Evolutionary conservation across 2,797 vertebrate genomes (phyloP).

Genomic region (Cygnus olor): DNA sequence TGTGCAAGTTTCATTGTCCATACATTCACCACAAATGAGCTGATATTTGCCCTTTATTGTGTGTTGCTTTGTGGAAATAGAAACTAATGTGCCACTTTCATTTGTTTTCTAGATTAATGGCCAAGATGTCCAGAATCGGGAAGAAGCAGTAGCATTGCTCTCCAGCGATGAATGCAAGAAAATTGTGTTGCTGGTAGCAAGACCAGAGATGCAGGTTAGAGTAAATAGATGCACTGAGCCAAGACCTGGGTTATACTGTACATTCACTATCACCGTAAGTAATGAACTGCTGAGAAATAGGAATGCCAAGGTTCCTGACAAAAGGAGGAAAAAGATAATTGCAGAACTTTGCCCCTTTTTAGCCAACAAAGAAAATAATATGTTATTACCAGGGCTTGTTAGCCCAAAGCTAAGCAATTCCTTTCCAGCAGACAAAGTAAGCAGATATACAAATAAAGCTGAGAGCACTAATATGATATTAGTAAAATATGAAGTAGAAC

Average conservation of each 20-base stretch:
- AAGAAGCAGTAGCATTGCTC: constrained; percentile 91
- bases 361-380: not conserved
- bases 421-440: not conserved
- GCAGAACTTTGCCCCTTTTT: not conserved
- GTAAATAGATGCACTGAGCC: constrained; percentile 32
- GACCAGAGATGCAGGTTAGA: constrained; percentile 93
- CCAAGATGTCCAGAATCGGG: constrained; percentile 91
- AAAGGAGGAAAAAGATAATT: not conserved
- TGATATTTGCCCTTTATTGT: constrained; percentile 80
- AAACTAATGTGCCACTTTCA: constrained; percentile 80
- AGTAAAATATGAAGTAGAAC: constrained; percentile 15
- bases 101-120: constrained; percentile 93
- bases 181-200: constrained; percentile 89
- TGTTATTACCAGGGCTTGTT: not conserved
- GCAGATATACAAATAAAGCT: not conserved
- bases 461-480: not conserved
- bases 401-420: not conserved
- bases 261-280: not conserved
- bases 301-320: not conserved
- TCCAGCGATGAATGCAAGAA: constrained; percentile 89
- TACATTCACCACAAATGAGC: constrained; percentile 79
- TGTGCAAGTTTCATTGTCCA: constrained; percentile 76
- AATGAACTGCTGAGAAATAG: not conserved
- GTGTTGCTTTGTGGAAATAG: constrained; percentile 78
- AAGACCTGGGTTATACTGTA: not conserved